These are phyloP conservation scores for Cheilosia impressa DNA, from an alignment of 2,888 invertebrate genomes.

Conservation along the genomic window DNA sequence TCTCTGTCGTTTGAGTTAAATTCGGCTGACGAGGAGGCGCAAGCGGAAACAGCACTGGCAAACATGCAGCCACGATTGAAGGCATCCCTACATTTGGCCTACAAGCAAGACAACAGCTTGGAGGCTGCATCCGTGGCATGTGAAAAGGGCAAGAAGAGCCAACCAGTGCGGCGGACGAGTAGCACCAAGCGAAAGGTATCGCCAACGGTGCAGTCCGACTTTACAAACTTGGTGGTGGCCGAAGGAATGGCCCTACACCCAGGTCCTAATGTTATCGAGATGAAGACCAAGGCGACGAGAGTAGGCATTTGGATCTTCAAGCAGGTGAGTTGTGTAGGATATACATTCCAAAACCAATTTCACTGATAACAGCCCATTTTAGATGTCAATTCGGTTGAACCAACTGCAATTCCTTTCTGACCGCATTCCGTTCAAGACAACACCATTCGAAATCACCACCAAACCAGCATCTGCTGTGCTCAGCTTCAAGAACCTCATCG, in stretches of 20 bases:
- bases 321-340: conserved; percentile 84
- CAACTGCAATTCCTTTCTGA: conserved; percentile 90
- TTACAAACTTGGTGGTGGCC: conserved; percentile 85
- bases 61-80: conserved; percentile 83
- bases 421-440: conserved; percentile 83
- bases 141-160: conserved; percentile 86
- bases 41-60: conserved; percentile 40
- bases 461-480: conserved; percentile 85
- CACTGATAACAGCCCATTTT: not conserved
- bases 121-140: conserved; percentile 90
- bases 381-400: conserved; percentile 81
- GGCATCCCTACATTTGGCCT: conserved; percentile 89
- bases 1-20: conserved; percentile 87
- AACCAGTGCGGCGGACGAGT: conserved; percentile 87
- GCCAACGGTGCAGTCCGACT: conserved; percentile 87
- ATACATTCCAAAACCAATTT: not conserved
- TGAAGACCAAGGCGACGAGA: conserved; percentile 86
- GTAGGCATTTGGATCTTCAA: conserved; percentile 89
- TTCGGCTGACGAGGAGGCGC: conserved; percentile 78
- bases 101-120: conserved; percentile 92
- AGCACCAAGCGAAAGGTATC: conserved; percentile 89
- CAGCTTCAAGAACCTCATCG: conserved; percentile 89
- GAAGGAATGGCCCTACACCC: conserved; percentile 86
- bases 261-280: conserved; percentile 87
- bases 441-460: conserved; percentile 83